Percentiles rank a stretch among this genome's conserved stretches.
Conservation (phyloP, 1,140 invertebrate species). For the Epicauta chinensis region DNA sequence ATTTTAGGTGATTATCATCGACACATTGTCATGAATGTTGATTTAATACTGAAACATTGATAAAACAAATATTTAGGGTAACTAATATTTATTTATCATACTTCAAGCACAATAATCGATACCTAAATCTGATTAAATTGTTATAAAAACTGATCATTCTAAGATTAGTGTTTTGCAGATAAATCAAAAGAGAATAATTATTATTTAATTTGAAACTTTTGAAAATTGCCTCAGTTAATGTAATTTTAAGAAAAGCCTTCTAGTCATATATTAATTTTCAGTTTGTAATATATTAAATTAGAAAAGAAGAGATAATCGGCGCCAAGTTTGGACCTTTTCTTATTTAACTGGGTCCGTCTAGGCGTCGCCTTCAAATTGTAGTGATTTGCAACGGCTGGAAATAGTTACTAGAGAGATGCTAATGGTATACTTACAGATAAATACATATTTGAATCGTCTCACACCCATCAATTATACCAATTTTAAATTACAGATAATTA, state of each 20-base stretch:
- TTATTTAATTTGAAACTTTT: no score
- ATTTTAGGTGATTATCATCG: no score
- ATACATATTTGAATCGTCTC: slow-evolving; percentile 28
- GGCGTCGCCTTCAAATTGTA: slow-evolving; percentile 36
- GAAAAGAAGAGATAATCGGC: slow-evolving; percentile 8
- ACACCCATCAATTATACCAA: slow-evolving; percentile 30
- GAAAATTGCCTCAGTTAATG: background rate
- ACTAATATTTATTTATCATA: no score
- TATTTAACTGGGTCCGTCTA: slow-evolving; percentile 25
- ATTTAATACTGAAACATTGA: no score
- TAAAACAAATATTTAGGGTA: no score
- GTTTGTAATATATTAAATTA: slow-evolving; percentile 4
- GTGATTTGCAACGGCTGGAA: slow-evolving; percentile 31
- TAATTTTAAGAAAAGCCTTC: background rate
- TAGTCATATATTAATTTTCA: background rate
- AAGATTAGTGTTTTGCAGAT: no score
- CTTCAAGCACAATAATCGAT: no score
- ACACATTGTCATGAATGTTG: no score
- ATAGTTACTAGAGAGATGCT: slow-evolving; percentile 29
- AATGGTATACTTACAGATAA: slow-evolving; percentile 38
- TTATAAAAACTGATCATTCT: no score
- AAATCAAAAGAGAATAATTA: no score
- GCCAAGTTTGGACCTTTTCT: slow-evolving; percentile 9
- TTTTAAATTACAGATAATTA: slow-evolving; percentile 35
- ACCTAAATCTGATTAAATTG: no score